Evolutionary conservation across 2,888 invertebrate genomes (phyloP), one percentile per base, ranked within the genome.

Genomic region (Drosophila cognata): DNA sequence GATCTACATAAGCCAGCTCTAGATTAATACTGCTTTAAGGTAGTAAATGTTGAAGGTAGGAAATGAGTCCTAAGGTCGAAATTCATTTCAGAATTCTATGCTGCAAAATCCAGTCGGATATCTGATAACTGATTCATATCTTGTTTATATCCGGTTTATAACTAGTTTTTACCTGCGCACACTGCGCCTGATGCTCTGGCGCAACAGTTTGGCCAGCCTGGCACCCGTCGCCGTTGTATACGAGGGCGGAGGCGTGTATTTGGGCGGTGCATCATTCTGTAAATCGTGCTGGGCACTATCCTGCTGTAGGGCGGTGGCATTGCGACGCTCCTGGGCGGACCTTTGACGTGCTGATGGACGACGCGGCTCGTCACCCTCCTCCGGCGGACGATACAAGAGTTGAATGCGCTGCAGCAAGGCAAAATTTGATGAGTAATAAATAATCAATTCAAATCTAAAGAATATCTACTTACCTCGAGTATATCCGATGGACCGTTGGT

Each of bases 141-240:
- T 21, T 11, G 21, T 21, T 16, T 1, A 25, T 46, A 46, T 7
- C 16, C 4, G 25, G 21, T 52, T 21, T 2, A 8, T 8, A 50
- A 18, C 10, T 50, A 3, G 13, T 1, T 36, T 66, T 73, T 73
- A 93, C 93, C 97, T 94, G 71, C 97, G 93, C 57, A 97, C 96
- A 92, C 97, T 97, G 63, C 97, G 94, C 38, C 97, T 93, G 57
- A 97, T 95, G 81, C 97, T 97, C 89, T 96, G 96, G 0, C 97
- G 94, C 35, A 96, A 90, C 85, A 96, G 94, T 91, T 96, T 96
- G 8, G 96, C 96, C 68, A 97, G 94, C 46, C 97, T 93, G 0
- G 97, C 97, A 2, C 98, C 98, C 0, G 98, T 98, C 1, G 98
- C 98, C 6, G 98, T 98, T 36, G 97, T 97, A 92, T 98, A 98